Conservation (phyloP, 2,797 vertebrate species). For the Atherinosoma microstoma region DNA sequence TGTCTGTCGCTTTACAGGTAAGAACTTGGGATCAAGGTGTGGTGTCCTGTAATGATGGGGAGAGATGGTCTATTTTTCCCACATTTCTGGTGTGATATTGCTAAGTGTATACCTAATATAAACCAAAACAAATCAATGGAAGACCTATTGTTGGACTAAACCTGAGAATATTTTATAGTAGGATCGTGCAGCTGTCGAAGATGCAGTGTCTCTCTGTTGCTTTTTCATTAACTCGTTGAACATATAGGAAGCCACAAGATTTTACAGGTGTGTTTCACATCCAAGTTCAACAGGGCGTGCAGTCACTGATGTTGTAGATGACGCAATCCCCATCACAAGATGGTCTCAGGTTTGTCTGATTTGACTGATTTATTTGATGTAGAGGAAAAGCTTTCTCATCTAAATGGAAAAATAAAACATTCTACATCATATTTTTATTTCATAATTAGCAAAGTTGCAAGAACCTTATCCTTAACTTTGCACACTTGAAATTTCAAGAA, state of each 20-base stretch:
- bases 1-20: no score
- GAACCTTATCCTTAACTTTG: not conserved
- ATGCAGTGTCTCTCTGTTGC: not conserved
- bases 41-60: no score
- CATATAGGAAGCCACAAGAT: not conserved
- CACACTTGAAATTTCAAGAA: not conserved
- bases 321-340: not conserved
- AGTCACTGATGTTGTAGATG: not conserved
- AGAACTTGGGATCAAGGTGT: no score
- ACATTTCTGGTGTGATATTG: no score
- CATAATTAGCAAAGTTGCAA: not conserved
- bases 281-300: not conserved
- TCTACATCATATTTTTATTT: not conserved
- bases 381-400: not conserved
- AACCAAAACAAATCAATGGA: no score
- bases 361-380: no score
- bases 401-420: no score
- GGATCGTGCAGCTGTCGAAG: no score
- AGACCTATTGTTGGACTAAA: not conserved
- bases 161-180: not conserved
- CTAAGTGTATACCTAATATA: no score
- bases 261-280: not conserved
- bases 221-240: not conserved
- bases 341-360: not conserved
- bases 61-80: no score